Base-by-base conservation (phyloP, 1,140 invertebrate species). In the Zophobas atratus region DNA sequence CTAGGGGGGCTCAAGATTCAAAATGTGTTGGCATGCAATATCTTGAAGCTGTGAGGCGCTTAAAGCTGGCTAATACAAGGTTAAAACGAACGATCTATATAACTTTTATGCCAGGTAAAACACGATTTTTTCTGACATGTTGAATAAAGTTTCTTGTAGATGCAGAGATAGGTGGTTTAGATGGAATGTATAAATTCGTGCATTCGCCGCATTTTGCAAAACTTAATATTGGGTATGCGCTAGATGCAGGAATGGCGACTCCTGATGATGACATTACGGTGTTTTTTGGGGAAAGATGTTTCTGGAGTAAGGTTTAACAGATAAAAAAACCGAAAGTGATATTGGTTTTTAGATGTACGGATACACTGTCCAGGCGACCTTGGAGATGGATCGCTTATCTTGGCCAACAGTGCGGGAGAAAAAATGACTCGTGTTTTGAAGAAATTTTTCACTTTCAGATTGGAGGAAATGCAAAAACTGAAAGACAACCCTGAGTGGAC, bases 91-190 rank as follows among this genome's bases (percentile, higher is more conserved):
- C 93, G n/a, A 86, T 95, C 8, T 92, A 94, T 83, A 82, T 97
- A 3, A 90, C 91, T 1, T 97, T 96, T 89, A 93, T 96, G 8
- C 94, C 96, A 93, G 97, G 98, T 88, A 97, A 99, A 87, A 93
- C 96, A 83, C 97, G 97, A 0, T 20, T 20, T 20, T 20, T 20
- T 20, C 20, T 20, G 20, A 20, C 20, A 20, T 20, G 20, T 20
- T 20, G 20, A 20, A 20, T 20, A 20, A 20, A 20, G 20, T 20
- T 20, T 20, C 20, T 20, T 20, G 20, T 20, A 20, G 20, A 20
- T 20, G 20, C 20, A 20, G 20, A 20, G 20, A 20, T 20, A 20
- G 20, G 20, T 20, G 96, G 96, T 1, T 85, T 89, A 1, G 89
- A 92, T 56, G 97, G 97, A 33, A 97, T 98, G 96, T 88, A 90